These are phyloP conservation scores for Catharus bicknelli DNA, from an alignment of 2,113 vertebrate species.

Conservation along the genomic window DNA sequence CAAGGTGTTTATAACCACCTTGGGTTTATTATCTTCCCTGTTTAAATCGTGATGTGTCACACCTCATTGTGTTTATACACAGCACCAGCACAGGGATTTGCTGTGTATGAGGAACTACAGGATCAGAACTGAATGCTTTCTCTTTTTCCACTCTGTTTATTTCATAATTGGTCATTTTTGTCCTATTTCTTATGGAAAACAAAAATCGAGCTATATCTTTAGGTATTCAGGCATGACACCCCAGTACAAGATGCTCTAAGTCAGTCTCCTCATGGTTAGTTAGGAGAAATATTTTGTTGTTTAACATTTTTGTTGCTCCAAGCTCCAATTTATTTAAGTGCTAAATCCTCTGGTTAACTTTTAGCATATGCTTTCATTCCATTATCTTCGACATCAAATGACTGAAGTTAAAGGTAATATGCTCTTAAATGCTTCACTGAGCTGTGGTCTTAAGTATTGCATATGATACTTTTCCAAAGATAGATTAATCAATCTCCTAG, in stretches of 20 bases:
- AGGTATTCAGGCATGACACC: not conserved
- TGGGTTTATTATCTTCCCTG: not conserved
- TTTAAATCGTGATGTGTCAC: not conserved
- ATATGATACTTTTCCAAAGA: not conserved
- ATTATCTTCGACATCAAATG: conserved; percentile 5
- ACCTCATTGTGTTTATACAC: not conserved
- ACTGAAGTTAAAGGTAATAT: conserved; percentile 43
- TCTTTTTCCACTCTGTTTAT: not conserved
- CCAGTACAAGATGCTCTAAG: conserved; percentile 27
- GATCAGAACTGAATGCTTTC: not conserved
- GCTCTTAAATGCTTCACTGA: not conserved
- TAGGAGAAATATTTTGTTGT: conserved; percentile 41
- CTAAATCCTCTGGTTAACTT: conserved; percentile 50
- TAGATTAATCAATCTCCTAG: not conserved
- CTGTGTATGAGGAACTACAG: not conserved
- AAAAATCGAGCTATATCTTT: not conserved
- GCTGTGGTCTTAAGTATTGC: not conserved
- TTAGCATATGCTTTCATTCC: conserved; percentile 37
- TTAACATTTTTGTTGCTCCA: conserved; percentile 48
- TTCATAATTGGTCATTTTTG: conserved; percentile 20
- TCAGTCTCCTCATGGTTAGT: conserved; percentile 41
- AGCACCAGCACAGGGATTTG: rapidly evolving
- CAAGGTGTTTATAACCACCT: not conserved
- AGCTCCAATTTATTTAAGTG: conserved; percentile 43
- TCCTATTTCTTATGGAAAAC: not conserved